Evolutionary conservation across 2,888 invertebrate species (phyloP).

Genomic region (Mesopsocus fuscifrons): DNA sequence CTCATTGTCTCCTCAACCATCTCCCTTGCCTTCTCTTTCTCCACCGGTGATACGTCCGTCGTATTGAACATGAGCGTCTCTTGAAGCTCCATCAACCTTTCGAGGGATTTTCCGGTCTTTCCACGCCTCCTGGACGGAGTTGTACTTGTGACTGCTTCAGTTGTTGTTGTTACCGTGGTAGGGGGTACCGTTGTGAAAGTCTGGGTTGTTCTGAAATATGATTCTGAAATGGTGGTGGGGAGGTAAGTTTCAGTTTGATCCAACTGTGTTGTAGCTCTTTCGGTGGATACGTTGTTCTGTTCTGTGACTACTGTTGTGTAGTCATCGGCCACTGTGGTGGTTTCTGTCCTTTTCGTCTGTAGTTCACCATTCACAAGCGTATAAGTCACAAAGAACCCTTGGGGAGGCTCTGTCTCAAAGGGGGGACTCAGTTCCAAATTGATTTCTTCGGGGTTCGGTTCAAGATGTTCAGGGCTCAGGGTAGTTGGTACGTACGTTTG

Average conservation of each 20-base stretch:
- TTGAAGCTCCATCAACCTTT: constrained; percentile 2
- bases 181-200: not conserved
- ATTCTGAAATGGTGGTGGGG: not conserved
- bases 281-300: not conserved
- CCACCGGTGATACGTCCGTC: constrained; percentile 32
- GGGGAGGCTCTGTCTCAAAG: not conserved
- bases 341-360: not conserved
- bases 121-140: not conserved
- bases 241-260: not conserved
- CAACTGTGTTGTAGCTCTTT: not conserved
- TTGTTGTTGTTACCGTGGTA: constrained; percentile 10
- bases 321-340: not conserved
- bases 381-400: constrained; percentile 5
- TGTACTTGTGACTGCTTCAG: not conserved
- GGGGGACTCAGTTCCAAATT: constrained; percentile 7
- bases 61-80: constrained; percentile 6
- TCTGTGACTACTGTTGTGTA: not conserved
- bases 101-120: not conserved
- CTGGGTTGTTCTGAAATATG: not conserved
- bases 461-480: not conserved
- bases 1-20: constrained; percentile 60
- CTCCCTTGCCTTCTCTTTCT: constrained; percentile 43
- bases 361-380: not conserved
- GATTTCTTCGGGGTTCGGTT: constrained; percentile 10
- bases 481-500: constrained; percentile 6